Evolutionary conservation across 2,797 vertebrate genomes (phyloP).

Genomic region (Anguilla megastoma): DNA sequence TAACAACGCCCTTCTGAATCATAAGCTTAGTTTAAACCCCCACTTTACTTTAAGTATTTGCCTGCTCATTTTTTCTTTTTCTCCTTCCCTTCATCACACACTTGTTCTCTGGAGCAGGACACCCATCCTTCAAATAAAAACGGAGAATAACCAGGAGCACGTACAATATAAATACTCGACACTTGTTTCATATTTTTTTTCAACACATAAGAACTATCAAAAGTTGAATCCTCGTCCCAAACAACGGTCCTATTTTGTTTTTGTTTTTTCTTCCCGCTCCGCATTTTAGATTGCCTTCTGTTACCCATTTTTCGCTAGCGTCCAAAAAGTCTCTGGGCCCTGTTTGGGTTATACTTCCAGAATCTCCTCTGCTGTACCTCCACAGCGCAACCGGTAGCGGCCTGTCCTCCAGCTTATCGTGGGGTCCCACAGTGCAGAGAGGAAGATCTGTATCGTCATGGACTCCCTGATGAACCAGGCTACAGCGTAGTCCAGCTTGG

Average conservation of each 20-base stretch:
- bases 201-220: constrained; percentile 17
- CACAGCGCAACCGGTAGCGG: constrained; percentile 92
- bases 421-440: constrained; percentile 95
- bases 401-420: constrained; percentile 98
- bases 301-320: not conserved
- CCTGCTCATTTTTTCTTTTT: not conserved
- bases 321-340: not conserved
- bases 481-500: constrained; percentile 96
- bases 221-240: constrained; percentile 1
- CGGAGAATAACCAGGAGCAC: constrained; percentile 5
- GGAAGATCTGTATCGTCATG: constrained; percentile 97
- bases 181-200: not conserved
- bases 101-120: not conserved
- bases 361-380: constrained; percentile 96
- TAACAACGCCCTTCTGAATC: not conserved
- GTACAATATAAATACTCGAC: not conserved
- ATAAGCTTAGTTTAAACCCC: not conserved
- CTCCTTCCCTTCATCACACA: not conserved
- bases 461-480: constrained; percentile 99
- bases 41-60: not conserved
- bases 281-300: not conserved
- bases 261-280: not conserved
- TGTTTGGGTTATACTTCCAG: constrained; percentile 81
- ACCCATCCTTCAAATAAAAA: not conserved
- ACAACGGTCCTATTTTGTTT: constrained; percentile 7